Percentiles rank a stretch among this genome's conserved stretches.
phyloP scores from a whole-genome alignment of 1,140 invertebrate genomes.

The Pseudomyrmex dendroicus region DNA sequence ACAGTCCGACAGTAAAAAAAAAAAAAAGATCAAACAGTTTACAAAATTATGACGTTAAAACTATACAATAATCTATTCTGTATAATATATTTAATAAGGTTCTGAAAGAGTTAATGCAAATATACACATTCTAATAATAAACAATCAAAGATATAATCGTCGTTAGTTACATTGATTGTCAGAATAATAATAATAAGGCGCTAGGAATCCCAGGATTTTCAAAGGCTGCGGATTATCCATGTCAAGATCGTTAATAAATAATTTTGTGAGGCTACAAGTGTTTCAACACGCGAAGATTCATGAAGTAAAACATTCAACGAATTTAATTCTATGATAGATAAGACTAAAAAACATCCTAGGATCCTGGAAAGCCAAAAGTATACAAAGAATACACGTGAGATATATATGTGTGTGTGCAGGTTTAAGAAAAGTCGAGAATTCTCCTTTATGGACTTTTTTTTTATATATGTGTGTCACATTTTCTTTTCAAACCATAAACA shows the following conservation, averaged over 20 bases:
- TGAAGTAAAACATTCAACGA: background rate
- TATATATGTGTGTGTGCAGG: conserved; percentile 12
- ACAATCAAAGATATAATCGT: conserved; percentile 24
- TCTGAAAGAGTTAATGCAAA: conserved; percentile 46
- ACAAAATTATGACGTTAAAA: background rate
- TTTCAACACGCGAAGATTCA: background rate
- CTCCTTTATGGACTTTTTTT: no score
- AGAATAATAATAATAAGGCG: conserved; percentile 3
- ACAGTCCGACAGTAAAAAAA: background rate
- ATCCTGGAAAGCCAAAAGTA: conserved; percentile 36
- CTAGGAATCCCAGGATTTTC: conserved; percentile 15
- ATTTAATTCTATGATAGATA: conserved; percentile 17
- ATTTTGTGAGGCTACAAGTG: background rate
- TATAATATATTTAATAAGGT: conserved; percentile 5
- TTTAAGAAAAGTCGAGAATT: conserved; percentile 15
- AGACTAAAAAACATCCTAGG: background rate
- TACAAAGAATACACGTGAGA: conserved; percentile 4
- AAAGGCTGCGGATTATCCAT: background rate
- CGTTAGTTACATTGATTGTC: conserved; percentile 12
- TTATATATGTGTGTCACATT: no score
- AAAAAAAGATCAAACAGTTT: background rate
- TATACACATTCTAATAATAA: conserved; percentile 11
- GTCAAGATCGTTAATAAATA: conserved; percentile 4
- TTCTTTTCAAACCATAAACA: background rate
- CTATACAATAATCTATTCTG: background rate